Base-by-base conservation (phyloP, 2,797 vertebrate species). In the Manis pentadactyla region DNA sequence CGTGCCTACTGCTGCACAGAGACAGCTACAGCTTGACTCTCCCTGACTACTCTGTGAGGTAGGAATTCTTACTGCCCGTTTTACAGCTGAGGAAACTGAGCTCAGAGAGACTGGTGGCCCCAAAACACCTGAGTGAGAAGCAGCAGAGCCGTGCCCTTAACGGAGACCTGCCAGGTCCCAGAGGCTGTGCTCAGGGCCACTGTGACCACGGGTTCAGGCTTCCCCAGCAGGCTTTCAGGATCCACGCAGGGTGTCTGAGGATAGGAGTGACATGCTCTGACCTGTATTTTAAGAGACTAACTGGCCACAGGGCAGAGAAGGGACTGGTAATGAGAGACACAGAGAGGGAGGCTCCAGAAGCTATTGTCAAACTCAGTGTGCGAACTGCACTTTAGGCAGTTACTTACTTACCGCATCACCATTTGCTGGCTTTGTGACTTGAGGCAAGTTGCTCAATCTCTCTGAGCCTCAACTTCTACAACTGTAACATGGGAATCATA, bases 281-380 rank as follows among this genome's bases (percentile, higher is more conserved):
- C 53, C 55, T 88, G 51, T 18, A 14, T 81, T 64, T 94, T 57
- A 87, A 77, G 78, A 53, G 87, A 79, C 49, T 29, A 71, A 68
- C n/a, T 57, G n/a, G 55, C 71, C 55, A 12, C n/a, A 23, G 83
- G 29, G 13, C 21, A 78, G 53, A 64, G 51, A 63, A 63, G 21
- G n/a, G 53, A 63, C 17, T 1, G 2, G 51, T 85, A 13, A 34
- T 42, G 23, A 83, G 23, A 86, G 29, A 25, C 21, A 18, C 17
- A 1, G 55, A 64, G 31, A 18, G 0, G 21, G 53, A 87, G 77
- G 17, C 39, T 42, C 7, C 5, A 39, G 46, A 59, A 77, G 39
- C 55, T 55, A 15, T 10, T 9, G 27, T 25, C 14, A 71, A 89
- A 83, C 34, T 42, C 39, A 11, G 8, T 29, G 64, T 69, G 69